Evolutionary conservation across 2,888 invertebrate species (phyloP), one percentile per base, ranked within the genome.

Genomic region (Prenolepis imparis): DNA sequence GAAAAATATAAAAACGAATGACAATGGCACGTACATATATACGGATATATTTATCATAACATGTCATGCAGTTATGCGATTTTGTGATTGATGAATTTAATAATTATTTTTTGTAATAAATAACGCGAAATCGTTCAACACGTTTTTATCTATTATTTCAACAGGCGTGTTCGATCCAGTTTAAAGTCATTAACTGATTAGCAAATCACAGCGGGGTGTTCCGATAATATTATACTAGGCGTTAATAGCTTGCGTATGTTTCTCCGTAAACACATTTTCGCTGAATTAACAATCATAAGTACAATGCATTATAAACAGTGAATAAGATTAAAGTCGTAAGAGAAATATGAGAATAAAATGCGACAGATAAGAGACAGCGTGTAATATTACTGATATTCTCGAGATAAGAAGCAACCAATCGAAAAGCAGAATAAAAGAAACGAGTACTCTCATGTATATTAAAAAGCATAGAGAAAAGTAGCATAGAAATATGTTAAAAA

Each of bases 141-240:
- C 15, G 21, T 39, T 21, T 59, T 12, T 24, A 72, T 72, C 1
- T 28, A n/a, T 63, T 21, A 61, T 3, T n/a, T 41, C 21, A 18
- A 39, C 9, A 41, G 63, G n/a, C 11, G 64, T 21, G 64, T 21
- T 39, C 15, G 77, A 9, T 84, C 48, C 61, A 44, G 18, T 21
- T 39, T 8, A 55, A 15, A 44, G n/a, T 75, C 70, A 82, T 88
- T 78, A 67, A 74, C 41, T 39, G 78, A 87, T 85, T 84, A 72
- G 12, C 48, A 32, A 82, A 70, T 57, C 85, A 80, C 66, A 55
- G 74, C 78, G 61, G 61, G 57, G 75, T 78, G 6, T 88, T 66
- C 81, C 75, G 59, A 24, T 86, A 80, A 88, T 61, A 74, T 75
- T 80, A 86, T 21, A 36, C 82, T 70, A 84, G 67, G 36, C 52